phyloP scores from a whole-genome alignment of 2,113 vertebrate species.

The Notarius lentiginosus region DNA sequence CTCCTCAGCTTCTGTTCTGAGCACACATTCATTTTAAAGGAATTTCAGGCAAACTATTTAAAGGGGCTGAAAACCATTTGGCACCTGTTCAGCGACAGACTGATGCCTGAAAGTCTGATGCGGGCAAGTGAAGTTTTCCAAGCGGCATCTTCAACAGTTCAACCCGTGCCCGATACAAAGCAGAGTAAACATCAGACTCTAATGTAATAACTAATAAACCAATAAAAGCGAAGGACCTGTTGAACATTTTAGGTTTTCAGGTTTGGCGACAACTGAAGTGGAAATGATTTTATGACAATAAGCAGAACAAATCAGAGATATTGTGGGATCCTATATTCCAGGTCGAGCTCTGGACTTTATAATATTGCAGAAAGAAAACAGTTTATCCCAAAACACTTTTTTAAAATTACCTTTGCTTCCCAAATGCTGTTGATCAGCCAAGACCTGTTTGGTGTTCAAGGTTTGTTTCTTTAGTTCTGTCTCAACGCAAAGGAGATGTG shows the following conservation, averaged over 20 bases:
- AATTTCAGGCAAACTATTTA: slow-evolving; percentile 47
- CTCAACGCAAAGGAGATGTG: background rate
- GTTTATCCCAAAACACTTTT: background rate
- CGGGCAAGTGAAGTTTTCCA: slow-evolving; percentile 7
- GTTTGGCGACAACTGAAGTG: background rate
- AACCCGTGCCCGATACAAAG: background rate
- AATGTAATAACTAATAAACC: background rate
- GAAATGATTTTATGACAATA: background rate
- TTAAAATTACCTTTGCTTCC: background rate
- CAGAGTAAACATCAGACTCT: background rate
- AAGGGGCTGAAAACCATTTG: slow-evolving; percentile 19
- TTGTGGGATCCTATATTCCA: background rate
- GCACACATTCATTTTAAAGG: slow-evolving; percentile 26
- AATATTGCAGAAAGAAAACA: background rate
- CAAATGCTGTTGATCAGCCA: background rate
- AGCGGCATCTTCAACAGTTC: background rate
- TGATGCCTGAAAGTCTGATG: background rate
- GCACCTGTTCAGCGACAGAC: slow-evolving; percentile 42
- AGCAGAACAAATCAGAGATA: background rate
- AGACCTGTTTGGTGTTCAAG: background rate
- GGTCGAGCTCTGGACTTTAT: background rate
- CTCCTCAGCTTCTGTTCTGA: background rate
- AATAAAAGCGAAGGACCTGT: background rate
- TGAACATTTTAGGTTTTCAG: background rate
- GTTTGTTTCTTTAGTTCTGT: background rate